Conservation (phyloP, 2,113 vertebrate genomes). For the Istiophorus platypterus region DNA sequence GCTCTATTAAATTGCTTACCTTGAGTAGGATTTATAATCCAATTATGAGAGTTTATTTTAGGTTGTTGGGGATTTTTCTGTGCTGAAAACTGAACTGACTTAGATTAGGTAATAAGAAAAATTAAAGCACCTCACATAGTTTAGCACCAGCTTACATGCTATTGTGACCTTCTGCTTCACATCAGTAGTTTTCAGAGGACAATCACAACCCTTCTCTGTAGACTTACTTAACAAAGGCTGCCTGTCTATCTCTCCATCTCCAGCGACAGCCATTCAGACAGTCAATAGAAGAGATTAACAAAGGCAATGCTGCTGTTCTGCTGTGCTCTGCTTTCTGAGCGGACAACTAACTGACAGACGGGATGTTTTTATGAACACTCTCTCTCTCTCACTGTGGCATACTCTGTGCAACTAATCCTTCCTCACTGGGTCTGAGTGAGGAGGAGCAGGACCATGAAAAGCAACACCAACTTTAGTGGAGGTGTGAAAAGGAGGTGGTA, state of each 20-base stretch:
- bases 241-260: conserved; percentile 63
- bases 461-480: not conserved
- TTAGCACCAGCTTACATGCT: not conserved
- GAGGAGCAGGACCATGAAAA: conserved; percentile 17
- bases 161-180: conserved; percentile 9
- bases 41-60: conserved; percentile 51
- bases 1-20: conserved; percentile 48
- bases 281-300: conserved; percentile 61
- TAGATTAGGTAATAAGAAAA: conserved; percentile 2
- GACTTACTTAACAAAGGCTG: conserved; percentile 56
- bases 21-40: conserved; percentile 43
- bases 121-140: not conserved
- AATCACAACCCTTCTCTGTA: conserved; percentile 20
- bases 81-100: conserved; percentile 1
- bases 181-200: conserved; percentile 4
- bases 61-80: conserved; percentile 2
- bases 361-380: conserved; percentile 41
- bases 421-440: conserved; percentile 20
- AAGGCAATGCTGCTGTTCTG: conserved; percentile 53
- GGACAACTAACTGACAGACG: conserved; percentile 45
- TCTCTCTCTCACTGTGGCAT: not conserved
- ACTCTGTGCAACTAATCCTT: conserved; percentile 19
- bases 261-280: conserved; percentile 62
- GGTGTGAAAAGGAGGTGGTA: conserved; percentile 8
- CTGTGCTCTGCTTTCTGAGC: conserved; percentile 44